Evolutionary conservation across 2,888 invertebrate species (phyloP), one percentile per base, ranked within the genome.

Genomic region (Erebia ligea): DNA sequence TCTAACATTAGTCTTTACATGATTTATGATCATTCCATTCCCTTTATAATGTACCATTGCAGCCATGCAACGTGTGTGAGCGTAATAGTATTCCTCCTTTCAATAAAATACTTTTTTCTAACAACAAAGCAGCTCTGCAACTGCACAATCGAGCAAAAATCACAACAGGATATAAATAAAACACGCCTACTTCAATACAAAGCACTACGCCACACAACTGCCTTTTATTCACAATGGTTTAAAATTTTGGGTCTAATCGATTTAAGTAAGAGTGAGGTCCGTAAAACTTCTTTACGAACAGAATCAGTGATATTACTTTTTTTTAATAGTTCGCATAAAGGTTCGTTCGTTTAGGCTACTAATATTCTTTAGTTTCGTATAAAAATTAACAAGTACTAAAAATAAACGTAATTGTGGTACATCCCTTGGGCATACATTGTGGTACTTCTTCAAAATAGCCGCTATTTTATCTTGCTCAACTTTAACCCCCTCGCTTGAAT

Each of bases 91-190:
- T 58, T 19, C 42, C 21, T 66, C 56, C 63, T 61, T 50, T 56
- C 19, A 52, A 66, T 48, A 59, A 59, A 61, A 54, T 50, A 19
- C 65, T 70, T 68, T 71, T 68, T 68, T 68, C 56, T 40, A 64
- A 56, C 52, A 42, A 52, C 70, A 68, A 72, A 68, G 71, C 73
- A 72, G 65, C 69, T 71, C 70, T 74, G 71, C 71, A 67, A 70
- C 50, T 64, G 65, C 67, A 64, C 83, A 80, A 86, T 86, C 86
- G 86, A 87, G 81, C 82, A 85, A 82, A 82, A 83, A 88, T 89
- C 89, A 90, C 82, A 90, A 88, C 88, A 86, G 80, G 81, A 83
- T 81, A 88, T 89, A 90, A 90, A 91, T 89, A 88, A 86, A 84
- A 83, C 85, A 88, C 90, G 88, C 91, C 90, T 79, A 86, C 80